Evolutionary conservation across 2,888 invertebrate genomes (phyloP).

Genomic region (Perizoma flavofasciatum): DNA sequence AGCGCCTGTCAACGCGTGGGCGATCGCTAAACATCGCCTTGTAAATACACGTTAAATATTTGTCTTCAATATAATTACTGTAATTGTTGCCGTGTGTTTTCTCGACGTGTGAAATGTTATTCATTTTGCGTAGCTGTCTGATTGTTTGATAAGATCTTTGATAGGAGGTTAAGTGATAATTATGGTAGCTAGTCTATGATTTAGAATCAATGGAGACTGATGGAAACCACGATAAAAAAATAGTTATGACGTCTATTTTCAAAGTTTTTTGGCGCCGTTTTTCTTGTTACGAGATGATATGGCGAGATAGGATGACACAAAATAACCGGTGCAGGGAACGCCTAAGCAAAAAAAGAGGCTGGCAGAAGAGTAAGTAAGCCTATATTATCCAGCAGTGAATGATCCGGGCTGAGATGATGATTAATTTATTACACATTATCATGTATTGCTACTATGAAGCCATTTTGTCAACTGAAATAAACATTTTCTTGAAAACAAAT

Average conservation of each 20-base stretch:
- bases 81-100: conserved; percentile 51
- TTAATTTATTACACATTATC: too few relatives aligned
- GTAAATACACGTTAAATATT: conserved; percentile 75
- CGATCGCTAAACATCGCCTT: conserved; percentile 70
- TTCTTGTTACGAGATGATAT: too few relatives aligned
- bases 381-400: too few relatives aligned
- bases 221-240: too few relatives aligned
- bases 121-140: conserved; percentile 25
- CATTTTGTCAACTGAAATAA: conserved; percentile 1
- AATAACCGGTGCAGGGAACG: too few relatives aligned
- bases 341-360: too few relatives aligned
- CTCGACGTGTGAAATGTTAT: conserved; percentile 27
- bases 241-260: too few relatives aligned
- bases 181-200: conserved; percentile 12
- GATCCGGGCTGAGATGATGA: too few relatives aligned
- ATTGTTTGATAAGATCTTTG: conserved; percentile 27
- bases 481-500: conserved; percentile 4
- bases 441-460: too few relatives aligned
- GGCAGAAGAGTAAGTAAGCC: too few relatives aligned
- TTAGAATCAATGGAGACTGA: background rate
- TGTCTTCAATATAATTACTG: conserved; percentile 75
- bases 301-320: too few relatives aligned
- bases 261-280: too few relatives aligned
- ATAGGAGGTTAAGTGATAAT: conserved; percentile 6
- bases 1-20: conserved; percentile 73